These are phyloP conservation scores for Odontesthes bonariensis DNA, from an alignment of 2,113 vertebrate genomes.

Conservation along the genomic window DNA sequence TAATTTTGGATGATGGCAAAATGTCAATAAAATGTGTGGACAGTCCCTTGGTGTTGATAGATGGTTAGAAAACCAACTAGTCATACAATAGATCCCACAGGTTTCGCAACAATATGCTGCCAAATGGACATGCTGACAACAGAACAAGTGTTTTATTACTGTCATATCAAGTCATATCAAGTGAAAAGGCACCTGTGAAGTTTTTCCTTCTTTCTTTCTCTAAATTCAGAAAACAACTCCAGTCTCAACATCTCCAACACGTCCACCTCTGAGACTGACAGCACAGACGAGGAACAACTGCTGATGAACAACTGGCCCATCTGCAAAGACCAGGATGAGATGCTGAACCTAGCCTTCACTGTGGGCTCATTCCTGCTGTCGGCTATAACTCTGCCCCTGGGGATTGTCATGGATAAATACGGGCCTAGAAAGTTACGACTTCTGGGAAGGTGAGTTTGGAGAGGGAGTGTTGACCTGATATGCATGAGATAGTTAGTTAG, in stretches of 20 bases:
- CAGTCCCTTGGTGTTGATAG: neutral
- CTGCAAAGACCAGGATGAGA: constrained; percentile 96
- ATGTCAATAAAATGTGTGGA: neutral
- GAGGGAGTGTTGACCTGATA: too few species aligned
- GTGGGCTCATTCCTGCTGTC: constrained; percentile 97
- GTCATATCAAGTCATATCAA: too few species aligned
- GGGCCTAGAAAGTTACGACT: constrained; percentile 94
- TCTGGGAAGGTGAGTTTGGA: constrained; percentile 90
- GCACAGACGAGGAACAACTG: constrained; percentile 65
- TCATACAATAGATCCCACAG: neutral
- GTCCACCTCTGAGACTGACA: neutral
- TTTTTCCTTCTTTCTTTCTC: neutral
- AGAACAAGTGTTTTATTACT: too few species aligned
- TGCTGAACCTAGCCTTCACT: constrained; percentile 97
- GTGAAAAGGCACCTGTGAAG: too few species aligned
- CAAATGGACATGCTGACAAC: too few species aligned
- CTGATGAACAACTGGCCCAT: constrained; percentile 89
- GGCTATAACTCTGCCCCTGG: constrained; percentile 94
- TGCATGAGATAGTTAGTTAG: too few species aligned
- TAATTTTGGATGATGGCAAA: neutral
- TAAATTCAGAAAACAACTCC: constrained; percentile 69
- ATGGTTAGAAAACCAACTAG: neutral
- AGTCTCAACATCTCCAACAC: constrained; percentile 61
- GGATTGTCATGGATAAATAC: constrained; percentile 99
- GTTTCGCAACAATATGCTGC: neutral